Conservation (phyloP, 2,888 invertebrate species). For the Esperia sulphurella region DNA sequence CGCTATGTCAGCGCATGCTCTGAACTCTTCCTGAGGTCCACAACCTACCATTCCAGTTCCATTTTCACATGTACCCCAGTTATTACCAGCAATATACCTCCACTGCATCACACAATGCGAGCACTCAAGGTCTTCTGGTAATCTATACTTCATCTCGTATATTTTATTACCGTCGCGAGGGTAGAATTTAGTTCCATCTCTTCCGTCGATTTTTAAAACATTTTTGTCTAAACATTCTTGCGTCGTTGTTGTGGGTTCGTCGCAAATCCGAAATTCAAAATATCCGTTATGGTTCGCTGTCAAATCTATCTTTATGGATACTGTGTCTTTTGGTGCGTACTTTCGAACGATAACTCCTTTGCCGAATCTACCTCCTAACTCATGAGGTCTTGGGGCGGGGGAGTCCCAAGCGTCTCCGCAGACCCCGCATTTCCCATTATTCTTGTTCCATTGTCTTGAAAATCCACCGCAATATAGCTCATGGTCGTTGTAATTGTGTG, state of each 20-base stretch:
- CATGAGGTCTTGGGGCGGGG: constrained; percentile 85
- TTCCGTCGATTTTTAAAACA: constrained; percentile 78
- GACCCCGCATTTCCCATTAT: constrained; percentile 91
- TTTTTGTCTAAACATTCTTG: constrained; percentile 89
- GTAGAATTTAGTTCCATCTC: constrained; percentile 81
- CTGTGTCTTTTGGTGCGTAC: constrained; percentile 83
- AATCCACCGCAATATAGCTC: constrained; percentile 93
- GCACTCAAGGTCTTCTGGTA: constrained; percentile 84
- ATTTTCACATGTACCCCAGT: constrained; percentile 88
- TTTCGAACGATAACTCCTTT: constrained; percentile 89
- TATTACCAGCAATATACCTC: constrained; percentile 92
- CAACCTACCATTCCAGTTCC: constrained; percentile 90
- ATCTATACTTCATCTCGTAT: constrained; percentile 85
- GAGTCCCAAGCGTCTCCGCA: constrained; percentile 92
- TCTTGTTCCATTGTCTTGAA: constrained; percentile 88
- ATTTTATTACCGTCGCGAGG: constrained; percentile 88
- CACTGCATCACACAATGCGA: constrained; percentile 92
- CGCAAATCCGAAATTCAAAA: constrained; percentile 91
- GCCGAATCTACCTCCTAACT: constrained; percentile 90
- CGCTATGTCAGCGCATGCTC: constrained; percentile 90
- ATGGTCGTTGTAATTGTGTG: constrained; percentile 93
- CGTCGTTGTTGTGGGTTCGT: constrained; percentile 83
- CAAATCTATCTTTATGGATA: constrained; percentile 88
- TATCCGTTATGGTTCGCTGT: constrained; percentile 93
- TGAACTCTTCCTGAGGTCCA: constrained; percentile 93